These are phyloP conservation scores for Cassiopea xamachana DNA, from an alignment of 30 jellyfish, hydroid and myxozoan species.

Conservation along the genomic window DNA sequence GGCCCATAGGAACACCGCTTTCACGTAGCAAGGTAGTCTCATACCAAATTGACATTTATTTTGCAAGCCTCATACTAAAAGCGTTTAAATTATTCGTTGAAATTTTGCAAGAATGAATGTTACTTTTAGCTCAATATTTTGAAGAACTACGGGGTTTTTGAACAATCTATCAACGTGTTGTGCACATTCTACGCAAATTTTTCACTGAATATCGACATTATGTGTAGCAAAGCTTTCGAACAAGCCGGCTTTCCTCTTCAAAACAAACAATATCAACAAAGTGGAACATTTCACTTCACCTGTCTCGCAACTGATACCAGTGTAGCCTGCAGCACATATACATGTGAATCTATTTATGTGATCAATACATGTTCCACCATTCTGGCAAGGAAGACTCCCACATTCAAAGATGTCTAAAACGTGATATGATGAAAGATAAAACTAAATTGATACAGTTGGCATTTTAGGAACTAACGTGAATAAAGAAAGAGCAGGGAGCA, in stretches of 20 bases:
- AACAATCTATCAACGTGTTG: not conserved
- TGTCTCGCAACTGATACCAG: conserved; percentile 10
- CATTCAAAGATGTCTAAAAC: conserved; percentile 30
- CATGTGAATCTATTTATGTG: conserved; percentile 9
- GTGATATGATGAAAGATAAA: not conserved
- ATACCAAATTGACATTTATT: too few relatives aligned
- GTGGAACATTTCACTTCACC: not conserved
- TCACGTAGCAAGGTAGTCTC: too few relatives aligned
- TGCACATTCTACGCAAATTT: not conserved
- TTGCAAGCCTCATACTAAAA: too few relatives aligned
- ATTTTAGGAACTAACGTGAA: not conserved
- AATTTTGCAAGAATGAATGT: not conserved
- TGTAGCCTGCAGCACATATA: conserved; percentile 31
- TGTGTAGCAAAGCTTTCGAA: not conserved
- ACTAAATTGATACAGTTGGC: not conserved
- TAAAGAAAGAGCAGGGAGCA: not conserved
- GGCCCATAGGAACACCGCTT: too few relatives aligned
- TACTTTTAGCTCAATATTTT: too few relatives aligned
- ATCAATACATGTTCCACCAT: conserved; percentile 43
- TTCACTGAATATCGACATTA: not conserved
- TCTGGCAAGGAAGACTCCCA: conserved; percentile 38
- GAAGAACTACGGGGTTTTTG: not conserved
- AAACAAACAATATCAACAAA: not conserved
- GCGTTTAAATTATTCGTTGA: too few relatives aligned
- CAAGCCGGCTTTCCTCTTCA: not conserved